Percentiles rank a stretch among this genome's conserved stretches.
These are phyloP conservation scores for Cephalopterus ornatus DNA, from an alignment of 2,113 vertebrate species.

Conservation along the genomic window DNA sequence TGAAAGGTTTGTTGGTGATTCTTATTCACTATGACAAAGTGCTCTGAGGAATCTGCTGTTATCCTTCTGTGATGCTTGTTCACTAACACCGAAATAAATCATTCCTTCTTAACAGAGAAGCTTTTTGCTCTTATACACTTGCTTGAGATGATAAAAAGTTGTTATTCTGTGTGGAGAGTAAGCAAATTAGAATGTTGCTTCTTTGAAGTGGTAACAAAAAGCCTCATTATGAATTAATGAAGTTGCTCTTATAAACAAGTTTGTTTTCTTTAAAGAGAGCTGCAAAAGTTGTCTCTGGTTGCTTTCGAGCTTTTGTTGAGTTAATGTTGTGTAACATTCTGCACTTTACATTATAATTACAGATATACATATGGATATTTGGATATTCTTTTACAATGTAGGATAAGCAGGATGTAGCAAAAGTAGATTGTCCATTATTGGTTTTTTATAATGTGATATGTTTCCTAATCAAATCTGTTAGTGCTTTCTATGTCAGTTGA, in stretches of 20 bases:
- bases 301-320: background rate
- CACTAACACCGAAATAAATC: background rate
- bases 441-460: background rate
- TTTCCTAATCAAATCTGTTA: background rate
- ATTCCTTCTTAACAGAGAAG: background rate
- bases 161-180: background rate
- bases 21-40: background rate
- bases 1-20: background rate
- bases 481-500: background rate
- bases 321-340: background rate
- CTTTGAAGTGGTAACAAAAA: slow-evolving; percentile 15
- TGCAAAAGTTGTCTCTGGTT: background rate
- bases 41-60: background rate
- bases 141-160: background rate
- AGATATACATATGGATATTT: background rate
- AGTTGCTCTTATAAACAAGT: background rate
- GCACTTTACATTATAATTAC: background rate
- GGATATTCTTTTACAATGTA: background rate
- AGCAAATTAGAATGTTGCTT: background rate
- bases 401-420: background rate
- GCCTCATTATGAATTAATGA: slow-evolving; percentile 1
- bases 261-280: background rate
- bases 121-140: background rate
- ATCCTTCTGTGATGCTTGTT: background rate
- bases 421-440: background rate